Percentiles rank a stretch among this genome's conserved stretches.
phyloP scores from a whole-genome alignment of 1,140 invertebrate species.

The Metaphire vulgaris region DNA sequence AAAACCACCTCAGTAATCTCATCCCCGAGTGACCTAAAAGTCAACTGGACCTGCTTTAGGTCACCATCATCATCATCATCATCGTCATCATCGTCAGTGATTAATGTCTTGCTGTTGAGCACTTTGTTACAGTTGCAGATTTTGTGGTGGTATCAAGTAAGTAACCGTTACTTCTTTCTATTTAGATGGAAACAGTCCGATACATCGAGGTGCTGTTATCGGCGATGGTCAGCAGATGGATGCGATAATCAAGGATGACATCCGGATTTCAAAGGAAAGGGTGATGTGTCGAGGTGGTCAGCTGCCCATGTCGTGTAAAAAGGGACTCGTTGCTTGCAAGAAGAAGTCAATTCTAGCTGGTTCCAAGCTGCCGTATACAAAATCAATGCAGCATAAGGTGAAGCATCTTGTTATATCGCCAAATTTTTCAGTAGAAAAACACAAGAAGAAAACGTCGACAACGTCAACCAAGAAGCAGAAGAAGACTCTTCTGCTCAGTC shows the following conservation, averaged over 20 bases:
- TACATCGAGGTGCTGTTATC: background rate
- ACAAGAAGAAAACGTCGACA: background rate
- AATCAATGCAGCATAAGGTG: background rate
- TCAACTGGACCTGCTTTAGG: too few relatives aligned
- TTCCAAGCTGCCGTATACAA: background rate
- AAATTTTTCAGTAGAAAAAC: background rate
- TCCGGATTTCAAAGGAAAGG: background rate
- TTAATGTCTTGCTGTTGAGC: too few relatives aligned
- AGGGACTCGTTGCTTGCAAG: background rate
- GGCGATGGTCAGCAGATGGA: background rate
- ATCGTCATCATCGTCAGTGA: too few relatives aligned
- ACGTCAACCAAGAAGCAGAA: background rate
- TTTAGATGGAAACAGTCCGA: background rate
- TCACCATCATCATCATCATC: too few relatives aligned
- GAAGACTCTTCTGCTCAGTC: background rate
- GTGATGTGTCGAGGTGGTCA: background rate
- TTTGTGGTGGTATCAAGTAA: too few relatives aligned
- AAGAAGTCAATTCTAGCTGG: background rate
- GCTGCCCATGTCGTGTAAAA: background rate
- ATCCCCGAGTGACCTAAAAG: too few relatives aligned
- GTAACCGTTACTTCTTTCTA: too few relatives aligned
- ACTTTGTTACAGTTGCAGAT: too few relatives aligned
- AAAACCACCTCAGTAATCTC: too few relatives aligned
- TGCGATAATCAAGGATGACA: background rate
- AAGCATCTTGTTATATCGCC: background rate